These are phyloP conservation scores for Anthoptus insignis DNA, from an alignment of 2,888 invertebrate species.

Conservation along the genomic window DNA sequence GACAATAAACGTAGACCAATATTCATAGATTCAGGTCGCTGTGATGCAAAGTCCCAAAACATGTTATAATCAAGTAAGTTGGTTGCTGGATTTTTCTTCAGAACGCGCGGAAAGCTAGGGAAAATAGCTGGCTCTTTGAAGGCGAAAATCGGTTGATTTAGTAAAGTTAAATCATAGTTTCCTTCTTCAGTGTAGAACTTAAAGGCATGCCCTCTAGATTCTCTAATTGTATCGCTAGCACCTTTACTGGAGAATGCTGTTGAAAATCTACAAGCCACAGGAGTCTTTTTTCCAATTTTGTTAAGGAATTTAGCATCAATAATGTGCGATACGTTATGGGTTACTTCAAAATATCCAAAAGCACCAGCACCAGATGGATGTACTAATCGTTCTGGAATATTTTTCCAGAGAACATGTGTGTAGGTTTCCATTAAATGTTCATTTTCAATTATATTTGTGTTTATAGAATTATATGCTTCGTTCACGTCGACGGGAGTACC, in stretches of 20 bases:
- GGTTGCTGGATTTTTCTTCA: slow-evolving; percentile 86
- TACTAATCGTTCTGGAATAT: slow-evolving; percentile 96
- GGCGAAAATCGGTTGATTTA: slow-evolving; percentile 93
- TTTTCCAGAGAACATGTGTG: slow-evolving; percentile 92
- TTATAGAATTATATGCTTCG: slow-evolving; percentile 17
- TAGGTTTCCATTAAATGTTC: slow-evolving; percentile 89
- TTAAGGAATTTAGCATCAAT: slow-evolving; percentile 92
- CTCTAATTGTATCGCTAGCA: slow-evolving; percentile 93
- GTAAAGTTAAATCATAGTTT: slow-evolving; percentile 94
- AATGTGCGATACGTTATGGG: slow-evolving; percentile 92
- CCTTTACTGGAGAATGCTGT: slow-evolving; percentile 91
- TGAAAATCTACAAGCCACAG: slow-evolving; percentile 92
- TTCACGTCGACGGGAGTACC: slow-evolving; percentile 32
- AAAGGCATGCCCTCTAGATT: slow-evolving; percentile 95
- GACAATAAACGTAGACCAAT: not conserved
- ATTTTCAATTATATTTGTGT: slow-evolving; percentile 26
- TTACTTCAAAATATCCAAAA: slow-evolving; percentile 94
- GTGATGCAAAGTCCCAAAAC: slow-evolving; percentile 83
- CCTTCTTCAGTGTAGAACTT: slow-evolving; percentile 97
- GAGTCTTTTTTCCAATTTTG: slow-evolving; percentile 91
- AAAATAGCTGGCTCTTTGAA: slow-evolving; percentile 84
- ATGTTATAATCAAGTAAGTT: slow-evolving; percentile 64
- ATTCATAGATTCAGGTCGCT: slow-evolving; percentile 84
- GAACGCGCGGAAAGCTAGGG: slow-evolving; percentile 66
- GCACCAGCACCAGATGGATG: slow-evolving; percentile 97